phyloP scores from a whole-genome alignment of 2,113 vertebrate genomes.

The human region DNA sequence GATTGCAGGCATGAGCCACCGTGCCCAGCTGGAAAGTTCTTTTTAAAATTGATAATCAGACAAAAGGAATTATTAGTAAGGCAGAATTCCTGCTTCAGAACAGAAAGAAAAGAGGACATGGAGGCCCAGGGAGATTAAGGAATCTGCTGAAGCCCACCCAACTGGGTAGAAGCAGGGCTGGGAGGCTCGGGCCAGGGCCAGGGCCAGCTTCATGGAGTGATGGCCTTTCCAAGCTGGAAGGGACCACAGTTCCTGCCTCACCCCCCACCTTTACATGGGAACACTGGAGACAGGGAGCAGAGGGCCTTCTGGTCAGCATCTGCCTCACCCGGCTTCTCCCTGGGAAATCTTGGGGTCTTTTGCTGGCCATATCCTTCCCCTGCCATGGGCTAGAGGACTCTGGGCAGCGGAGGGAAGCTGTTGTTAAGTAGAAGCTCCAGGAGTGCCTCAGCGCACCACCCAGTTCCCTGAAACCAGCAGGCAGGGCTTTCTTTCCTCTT shows the following conservation, averaged over 20 bases:
- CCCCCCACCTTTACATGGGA: neutral
- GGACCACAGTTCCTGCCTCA: neutral
- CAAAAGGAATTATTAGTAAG: neutral
- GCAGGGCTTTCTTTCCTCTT: neutral
- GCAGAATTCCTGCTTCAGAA: slow-evolving; percentile 12
- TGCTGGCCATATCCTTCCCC: neutral
- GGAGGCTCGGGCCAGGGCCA: neutral
- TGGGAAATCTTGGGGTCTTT: neutral
- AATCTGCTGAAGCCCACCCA: neutral
- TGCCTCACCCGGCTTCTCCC: neutral
- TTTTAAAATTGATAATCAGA: slow-evolving; percentile 17
- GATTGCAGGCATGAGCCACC: too few relatives aligned
- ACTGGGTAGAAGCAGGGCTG: neutral
- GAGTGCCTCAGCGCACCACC: neutral
- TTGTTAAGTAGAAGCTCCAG: neutral
- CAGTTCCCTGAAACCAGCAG: neutral
- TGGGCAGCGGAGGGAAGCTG: neutral
- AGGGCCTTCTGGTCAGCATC: neutral
- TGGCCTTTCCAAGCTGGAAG: neutral
- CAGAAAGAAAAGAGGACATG: neutral
- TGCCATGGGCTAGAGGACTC: neutral
- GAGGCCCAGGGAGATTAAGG: neutral
- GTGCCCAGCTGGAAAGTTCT: neutral
- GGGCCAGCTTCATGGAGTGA: neutral
- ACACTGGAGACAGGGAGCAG: neutral